A percentile compares a stretch with the other conserved stretches of the same genome.
phyloP scores from a whole-genome alignment of 2,888 invertebrate genomes.

The Cosmia trapezina region DNA sequence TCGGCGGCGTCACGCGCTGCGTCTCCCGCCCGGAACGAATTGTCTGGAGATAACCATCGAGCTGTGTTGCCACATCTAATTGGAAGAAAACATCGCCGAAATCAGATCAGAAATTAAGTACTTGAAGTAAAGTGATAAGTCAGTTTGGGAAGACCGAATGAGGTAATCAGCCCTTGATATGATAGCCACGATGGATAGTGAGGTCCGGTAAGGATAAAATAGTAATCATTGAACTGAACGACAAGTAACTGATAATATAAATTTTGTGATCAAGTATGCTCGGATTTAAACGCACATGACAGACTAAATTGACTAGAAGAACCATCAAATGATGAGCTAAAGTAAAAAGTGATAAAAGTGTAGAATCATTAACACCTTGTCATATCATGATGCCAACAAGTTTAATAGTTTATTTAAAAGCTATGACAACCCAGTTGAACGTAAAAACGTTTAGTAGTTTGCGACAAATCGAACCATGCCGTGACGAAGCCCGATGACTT shows the following conservation, averaged over 20 bases:
- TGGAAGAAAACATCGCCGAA: constrained; percentile 68
- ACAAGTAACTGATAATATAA: neutral
- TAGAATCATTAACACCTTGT: constrained; percentile 3
- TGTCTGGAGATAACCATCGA: constrained; percentile 81
- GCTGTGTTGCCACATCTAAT: constrained; percentile 68
- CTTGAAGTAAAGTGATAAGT: constrained; percentile 17
- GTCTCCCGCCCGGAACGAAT: constrained; percentile 78
- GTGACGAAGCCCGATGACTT: constrained; percentile 77
- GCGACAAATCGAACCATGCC: constrained; percentile 77
- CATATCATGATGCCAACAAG: constrained; percentile 3
- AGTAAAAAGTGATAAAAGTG: neutral
- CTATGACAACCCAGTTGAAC: constrained; percentile 40
- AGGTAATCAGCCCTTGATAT: neutral
- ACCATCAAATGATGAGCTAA: neutral
- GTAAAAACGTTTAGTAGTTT: constrained; percentile 60
- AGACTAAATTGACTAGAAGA: neutral
- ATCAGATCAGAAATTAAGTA: constrained; percentile 54
- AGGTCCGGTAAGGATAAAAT: neutral
- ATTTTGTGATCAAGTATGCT: neutral
- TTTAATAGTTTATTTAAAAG: constrained; percentile 33
- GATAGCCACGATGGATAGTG: neutral
- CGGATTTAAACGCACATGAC: neutral
- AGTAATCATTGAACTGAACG: neutral
- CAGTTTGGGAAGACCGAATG: neutral
- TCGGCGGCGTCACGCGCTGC: constrained; percentile 83